These are phyloP conservation scores for Stichopus horrens DNA, from an alignment of 53 echinoderm and acorn worm species.

Conservation along the genomic window DNA sequence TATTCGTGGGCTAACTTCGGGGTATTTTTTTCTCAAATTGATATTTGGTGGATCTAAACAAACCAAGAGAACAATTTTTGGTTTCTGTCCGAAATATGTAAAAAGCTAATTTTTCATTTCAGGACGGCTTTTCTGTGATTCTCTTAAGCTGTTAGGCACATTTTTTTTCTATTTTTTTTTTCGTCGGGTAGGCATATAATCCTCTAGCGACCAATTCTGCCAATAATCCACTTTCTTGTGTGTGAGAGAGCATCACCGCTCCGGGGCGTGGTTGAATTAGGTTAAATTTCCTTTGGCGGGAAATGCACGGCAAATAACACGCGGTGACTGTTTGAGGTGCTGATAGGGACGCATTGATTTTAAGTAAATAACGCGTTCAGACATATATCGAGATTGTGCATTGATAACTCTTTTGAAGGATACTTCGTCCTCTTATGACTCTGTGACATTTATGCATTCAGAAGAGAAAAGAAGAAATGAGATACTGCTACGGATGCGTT, in stretches of 20 bases:
- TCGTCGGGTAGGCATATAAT: too few species aligned
- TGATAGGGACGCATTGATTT: background rate
- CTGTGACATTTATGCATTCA: background rate
- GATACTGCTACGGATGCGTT: too few species aligned
- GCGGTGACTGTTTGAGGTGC: background rate
- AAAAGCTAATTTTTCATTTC: too few species aligned
- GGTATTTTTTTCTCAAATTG: too few species aligned
- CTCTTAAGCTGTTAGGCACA: too few species aligned
- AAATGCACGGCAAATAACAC: slow-evolving; percentile 28
- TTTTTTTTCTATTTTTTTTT: too few species aligned
- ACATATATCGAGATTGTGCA: background rate
- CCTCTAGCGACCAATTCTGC: background rate
- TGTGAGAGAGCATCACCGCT: slow-evolving; percentile 23
- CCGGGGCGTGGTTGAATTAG: slow-evolving; percentile 32
- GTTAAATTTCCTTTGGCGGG: slow-evolving; percentile 36
- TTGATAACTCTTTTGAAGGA: background rate
- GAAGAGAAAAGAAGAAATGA: background rate
- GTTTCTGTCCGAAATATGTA: too few species aligned
- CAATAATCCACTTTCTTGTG: background rate
- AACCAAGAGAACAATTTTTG: too few species aligned
- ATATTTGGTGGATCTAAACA: too few species aligned
- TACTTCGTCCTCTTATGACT: background rate
- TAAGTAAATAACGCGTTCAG: background rate
- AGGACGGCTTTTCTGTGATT: too few species aligned
- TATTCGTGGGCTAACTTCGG: too few species aligned